These are phyloP conservation scores for Phalloptychus januarius DNA, from an alignment of 2,797 vertebrate genomes.

Conservation along the genomic window DNA sequence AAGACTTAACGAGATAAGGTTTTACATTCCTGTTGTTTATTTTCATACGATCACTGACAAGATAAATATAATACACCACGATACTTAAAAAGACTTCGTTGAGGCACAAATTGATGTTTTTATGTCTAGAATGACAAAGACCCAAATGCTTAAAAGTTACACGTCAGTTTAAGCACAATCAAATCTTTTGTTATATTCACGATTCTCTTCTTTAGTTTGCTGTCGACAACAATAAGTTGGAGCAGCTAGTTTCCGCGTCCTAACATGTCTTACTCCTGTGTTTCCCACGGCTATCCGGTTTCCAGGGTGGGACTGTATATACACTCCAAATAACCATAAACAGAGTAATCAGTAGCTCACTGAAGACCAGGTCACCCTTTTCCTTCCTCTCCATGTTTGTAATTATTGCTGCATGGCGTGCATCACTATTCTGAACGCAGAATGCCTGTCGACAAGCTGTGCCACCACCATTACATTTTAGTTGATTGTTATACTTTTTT, in stretches of 20 bases:
- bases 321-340: constrained; percentile 20
- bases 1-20: background rate
- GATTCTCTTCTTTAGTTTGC: background rate
- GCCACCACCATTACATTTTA: background rate
- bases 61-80: background rate
- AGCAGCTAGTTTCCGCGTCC: constrained; percentile 23
- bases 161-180: background rate
- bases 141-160: background rate
- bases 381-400: background rate
- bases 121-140: background rate
- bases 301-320: constrained; percentile 29
- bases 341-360: constrained; percentile 19
- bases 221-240: background rate
- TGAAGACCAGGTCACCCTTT: background rate
- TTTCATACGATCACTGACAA: background rate
- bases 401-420: background rate
- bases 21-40: background rate
- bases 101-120: background rate
- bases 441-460: background rate
- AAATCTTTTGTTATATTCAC: background rate
- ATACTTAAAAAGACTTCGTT: background rate
- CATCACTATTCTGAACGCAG: background rate
- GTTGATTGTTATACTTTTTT: background rate
- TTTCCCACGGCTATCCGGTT: constrained; percentile 65
- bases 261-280: constrained; percentile 16